A percentile compares a stretch with the other conserved stretches of the same genome.
Evolutionary conservation across 2,113 vertebrate genomes (phyloP).

Genomic region (Microtus oregoni): DNA sequence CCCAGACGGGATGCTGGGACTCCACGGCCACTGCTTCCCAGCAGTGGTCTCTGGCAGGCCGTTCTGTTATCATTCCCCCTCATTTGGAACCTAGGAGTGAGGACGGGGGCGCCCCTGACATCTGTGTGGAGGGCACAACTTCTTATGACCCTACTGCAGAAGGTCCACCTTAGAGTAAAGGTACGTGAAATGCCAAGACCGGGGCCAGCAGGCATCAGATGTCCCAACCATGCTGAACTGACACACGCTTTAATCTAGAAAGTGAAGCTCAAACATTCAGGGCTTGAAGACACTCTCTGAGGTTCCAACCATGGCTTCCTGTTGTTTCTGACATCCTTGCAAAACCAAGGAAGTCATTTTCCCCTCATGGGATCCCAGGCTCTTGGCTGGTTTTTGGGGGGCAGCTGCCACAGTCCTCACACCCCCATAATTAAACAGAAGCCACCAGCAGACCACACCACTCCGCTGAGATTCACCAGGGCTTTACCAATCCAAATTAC

Average conservation of each 20-base stretch:
- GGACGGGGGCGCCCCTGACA: background rate
- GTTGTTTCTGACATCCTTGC: too few species aligned
- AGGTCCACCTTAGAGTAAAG: background rate
- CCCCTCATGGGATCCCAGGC: background rate
- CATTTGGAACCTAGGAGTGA: background rate
- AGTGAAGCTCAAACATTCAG: background rate
- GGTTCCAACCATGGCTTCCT: background rate
- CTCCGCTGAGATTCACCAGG: conserved; percentile 69
- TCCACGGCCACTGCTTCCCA: background rate
- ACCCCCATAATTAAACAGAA: conserved; percentile 29
- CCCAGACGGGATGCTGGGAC: background rate
- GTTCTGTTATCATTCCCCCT: background rate
- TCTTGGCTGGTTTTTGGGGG: background rate
- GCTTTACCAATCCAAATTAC: conserved; percentile 64
- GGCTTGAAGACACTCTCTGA: background rate
- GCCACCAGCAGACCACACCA: conserved; percentile 37
- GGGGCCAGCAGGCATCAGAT: background rate
- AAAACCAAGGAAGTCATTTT: background rate
- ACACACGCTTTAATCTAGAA: background rate
- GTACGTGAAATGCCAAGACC: background rate
- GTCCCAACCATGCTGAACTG: background rate
- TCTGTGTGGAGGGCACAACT: background rate
- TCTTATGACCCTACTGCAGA: background rate
- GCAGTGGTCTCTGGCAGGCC: background rate
- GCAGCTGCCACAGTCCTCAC: background rate